Evolutionary conservation across 2,888 invertebrate species (phyloP).

Genomic region (Tridacna crocea): DNA sequence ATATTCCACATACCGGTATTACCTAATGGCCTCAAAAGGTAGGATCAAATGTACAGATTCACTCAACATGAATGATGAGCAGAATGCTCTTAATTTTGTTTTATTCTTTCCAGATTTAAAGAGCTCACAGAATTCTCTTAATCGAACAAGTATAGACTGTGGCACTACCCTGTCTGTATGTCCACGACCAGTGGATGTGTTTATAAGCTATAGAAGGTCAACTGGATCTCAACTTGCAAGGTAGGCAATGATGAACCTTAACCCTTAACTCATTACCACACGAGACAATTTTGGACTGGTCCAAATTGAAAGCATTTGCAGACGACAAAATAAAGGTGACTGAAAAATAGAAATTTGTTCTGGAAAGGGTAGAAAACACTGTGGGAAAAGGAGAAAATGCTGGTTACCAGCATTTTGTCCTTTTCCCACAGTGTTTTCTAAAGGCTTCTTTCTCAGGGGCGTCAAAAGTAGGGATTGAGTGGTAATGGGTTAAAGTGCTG

Average conservation of each 20-base stretch:
- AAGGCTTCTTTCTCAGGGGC: too few species aligned
- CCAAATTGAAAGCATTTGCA: too few species aligned
- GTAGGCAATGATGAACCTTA: slow-evolving; percentile 73
- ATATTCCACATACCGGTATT: too few species aligned
- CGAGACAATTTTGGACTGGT: too few species aligned
- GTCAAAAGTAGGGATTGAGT: too few species aligned
- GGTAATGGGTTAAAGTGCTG: too few species aligned
- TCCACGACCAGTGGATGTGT: slow-evolving; percentile 89
- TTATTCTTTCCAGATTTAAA: slow-evolving; percentile 14
- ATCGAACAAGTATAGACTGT: slow-evolving; percentile 55
- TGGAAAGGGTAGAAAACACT: background rate
- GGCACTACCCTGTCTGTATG: slow-evolving; percentile 59
- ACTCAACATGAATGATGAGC: too few species aligned
- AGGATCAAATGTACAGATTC: too few species aligned
- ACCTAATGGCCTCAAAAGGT: too few species aligned
- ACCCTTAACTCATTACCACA: background rate
- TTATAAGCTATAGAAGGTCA: slow-evolving; percentile 98
- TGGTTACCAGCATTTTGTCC: background rate
- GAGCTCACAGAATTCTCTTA: slow-evolving; percentile 20
- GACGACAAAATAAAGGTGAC: too few species aligned
- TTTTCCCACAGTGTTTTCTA: background rate
- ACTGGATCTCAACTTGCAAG: slow-evolving; percentile 98
- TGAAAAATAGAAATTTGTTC: too few species aligned
- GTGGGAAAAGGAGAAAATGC: background rate
- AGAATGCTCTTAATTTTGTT: background rate